Evolutionary conservation across 2,113 vertebrate species (phyloP).

Genomic region (Melanocharis versteri): DNA sequence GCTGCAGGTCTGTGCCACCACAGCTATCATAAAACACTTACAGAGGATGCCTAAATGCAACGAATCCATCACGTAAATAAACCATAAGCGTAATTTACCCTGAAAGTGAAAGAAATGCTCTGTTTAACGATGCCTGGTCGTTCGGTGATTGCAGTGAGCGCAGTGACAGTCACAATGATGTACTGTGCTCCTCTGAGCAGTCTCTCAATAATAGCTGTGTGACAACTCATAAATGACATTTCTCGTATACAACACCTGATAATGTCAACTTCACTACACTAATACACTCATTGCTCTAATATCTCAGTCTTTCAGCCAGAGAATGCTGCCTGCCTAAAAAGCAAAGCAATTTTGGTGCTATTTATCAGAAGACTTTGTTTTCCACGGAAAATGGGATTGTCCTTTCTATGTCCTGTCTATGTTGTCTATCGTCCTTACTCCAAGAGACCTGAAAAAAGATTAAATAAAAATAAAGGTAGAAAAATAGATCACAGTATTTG

Average conservation of each 20-base stretch:
- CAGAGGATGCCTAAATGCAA: background rate
- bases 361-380: slow-evolving; percentile 19
- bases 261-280: background rate
- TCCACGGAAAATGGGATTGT: background rate
- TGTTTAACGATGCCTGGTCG: background rate
- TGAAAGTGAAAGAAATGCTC: background rate
- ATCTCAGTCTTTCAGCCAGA: background rate
- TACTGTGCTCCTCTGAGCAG: background rate
- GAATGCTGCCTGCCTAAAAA: background rate
- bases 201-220: background rate
- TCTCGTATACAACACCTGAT: background rate
- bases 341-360: background rate
- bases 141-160: accelerated
- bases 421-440: background rate
- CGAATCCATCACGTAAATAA: background rate
- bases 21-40: background rate
- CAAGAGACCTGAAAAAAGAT: background rate
- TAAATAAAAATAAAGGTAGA: background rate
- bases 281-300: background rate
- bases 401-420: background rate
- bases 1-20: background rate
- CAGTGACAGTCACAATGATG: background rate
- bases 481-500: background rate
- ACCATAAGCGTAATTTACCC: background rate
- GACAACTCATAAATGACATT: slow-evolving; percentile 15